Percentiles rank a stretch among this genome's conserved stretches.
Conservation (phyloP, 1,140 invertebrate species). For the Drosophila eugracilis region DNA sequence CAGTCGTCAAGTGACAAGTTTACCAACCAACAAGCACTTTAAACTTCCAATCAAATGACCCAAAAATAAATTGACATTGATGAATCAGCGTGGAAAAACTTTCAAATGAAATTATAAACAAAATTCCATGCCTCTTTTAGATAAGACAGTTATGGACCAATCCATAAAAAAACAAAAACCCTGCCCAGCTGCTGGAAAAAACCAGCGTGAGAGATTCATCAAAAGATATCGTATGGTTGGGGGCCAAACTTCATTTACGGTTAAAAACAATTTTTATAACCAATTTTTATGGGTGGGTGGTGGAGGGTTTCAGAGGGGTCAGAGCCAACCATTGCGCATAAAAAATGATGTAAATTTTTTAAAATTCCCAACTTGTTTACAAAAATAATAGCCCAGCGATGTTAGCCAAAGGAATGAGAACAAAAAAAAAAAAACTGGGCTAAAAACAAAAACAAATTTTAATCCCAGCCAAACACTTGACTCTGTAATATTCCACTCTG, state of each 20-base stretch:
- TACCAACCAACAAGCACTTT: background rate
- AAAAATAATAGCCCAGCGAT: conserved; percentile 72
- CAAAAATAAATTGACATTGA: conserved; percentile 28
- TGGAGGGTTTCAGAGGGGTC: too few species aligned
- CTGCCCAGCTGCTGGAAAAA: conserved; percentile 47
- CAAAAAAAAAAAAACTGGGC: conserved; percentile 18
- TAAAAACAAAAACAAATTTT: conserved; percentile 60
- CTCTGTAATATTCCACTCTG: conserved; percentile 35
- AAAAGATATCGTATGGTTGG: conserved; percentile 62
- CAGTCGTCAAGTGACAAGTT: background rate
- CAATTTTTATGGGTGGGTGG: conserved; percentile 64
- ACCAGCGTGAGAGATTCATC: conserved; percentile 72
- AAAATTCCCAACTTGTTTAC: conserved; percentile 73
- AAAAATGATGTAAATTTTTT: conserved; percentile 72
- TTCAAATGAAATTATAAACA: conserved; percentile 32
- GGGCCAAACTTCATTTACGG: conserved; percentile 64
- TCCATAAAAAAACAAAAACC: conserved; percentile 59
- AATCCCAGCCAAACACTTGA: conserved; percentile 70
- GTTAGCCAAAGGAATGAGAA: conserved; percentile 50
- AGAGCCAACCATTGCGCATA: conserved; percentile 36
- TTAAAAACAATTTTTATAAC: conserved; percentile 74
- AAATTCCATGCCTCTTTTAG: conserved; percentile 1
- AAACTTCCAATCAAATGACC: background rate
- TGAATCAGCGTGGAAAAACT: conserved; percentile 29
- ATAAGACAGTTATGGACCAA: conserved; percentile 30